Evolutionary conservation across 2,888 invertebrate genomes (phyloP).

Genomic region (Tetragonula carbonaria): DNA sequence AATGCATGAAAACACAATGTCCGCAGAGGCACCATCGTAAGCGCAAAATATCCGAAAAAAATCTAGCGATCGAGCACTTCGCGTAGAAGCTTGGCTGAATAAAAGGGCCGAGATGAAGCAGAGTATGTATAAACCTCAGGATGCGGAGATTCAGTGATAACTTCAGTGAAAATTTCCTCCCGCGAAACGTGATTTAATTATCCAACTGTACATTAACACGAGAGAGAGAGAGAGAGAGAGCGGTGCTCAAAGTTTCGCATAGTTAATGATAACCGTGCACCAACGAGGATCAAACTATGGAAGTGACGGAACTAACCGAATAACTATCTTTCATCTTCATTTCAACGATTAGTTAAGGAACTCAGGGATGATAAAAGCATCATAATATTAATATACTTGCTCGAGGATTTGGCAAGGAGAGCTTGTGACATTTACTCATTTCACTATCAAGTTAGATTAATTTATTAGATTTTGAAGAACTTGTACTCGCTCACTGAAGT

Average conservation of each 20-base stretch:
- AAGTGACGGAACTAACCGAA: constrained; percentile 39
- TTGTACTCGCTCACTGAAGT: too few species aligned
- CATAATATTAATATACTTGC: constrained; percentile 52
- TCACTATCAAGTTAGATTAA: not conserved
- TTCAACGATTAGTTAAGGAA: constrained; percentile 38
- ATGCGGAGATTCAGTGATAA: not conserved
- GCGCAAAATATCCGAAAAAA: not conserved
- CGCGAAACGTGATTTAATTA: constrained; percentile 34
- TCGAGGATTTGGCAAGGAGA: constrained; percentile 13
- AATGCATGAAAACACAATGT: not conserved
- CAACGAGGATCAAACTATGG: constrained; percentile 16
- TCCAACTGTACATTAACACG: constrained; percentile 33
- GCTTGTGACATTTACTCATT: not conserved
- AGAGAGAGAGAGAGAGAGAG: not conserved
- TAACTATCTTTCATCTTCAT: constrained; percentile 57
- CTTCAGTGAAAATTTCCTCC: constrained; percentile 8
- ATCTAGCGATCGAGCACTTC: not conserved
- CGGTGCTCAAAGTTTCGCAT: constrained; percentile 39
- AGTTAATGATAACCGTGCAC: constrained; percentile 30
- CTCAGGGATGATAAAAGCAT: constrained; percentile 54
- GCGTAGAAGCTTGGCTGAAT: not conserved
- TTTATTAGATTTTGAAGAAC: too few species aligned
- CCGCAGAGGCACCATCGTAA: too few species aligned
- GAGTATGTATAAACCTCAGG: not conserved
- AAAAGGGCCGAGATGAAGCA: not conserved